Base-by-base conservation (phyloP, 2,113 vertebrate species). In the Chroicocephalus ridibundus region DNA sequence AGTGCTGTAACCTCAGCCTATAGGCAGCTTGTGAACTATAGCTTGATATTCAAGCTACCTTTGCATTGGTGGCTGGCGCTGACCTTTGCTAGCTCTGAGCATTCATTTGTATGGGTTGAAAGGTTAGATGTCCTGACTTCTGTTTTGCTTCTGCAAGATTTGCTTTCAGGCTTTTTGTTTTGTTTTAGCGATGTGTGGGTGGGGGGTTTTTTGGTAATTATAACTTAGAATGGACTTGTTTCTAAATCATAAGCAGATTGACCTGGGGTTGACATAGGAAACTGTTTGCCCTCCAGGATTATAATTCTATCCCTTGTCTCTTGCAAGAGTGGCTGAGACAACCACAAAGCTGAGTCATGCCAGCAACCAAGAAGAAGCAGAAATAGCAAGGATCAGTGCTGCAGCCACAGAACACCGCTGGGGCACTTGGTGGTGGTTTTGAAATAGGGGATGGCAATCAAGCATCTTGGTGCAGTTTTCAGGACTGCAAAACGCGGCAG, bases 291-390 rank as follows among this genome's bases (percentile, higher is more conserved):
- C 58, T 91, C 44, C 57, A 90, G 90, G 78, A 54, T 88, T 89
- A 65, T 47, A 57, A 65, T 90, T 93, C 87, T 93, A 0, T 89
- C 65, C 47, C 58, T 88, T 95, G 82, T 93, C 78, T 95, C 77
- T 93, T 94, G 70, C 36, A 55, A 94, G 84, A 26, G 18, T 79
- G 65, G 42, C 81, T 89, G 93, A 93, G 79, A 85, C 42, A 89
- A 69, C 78, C 84, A 93, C 78, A 87, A 85, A 93, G 84, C 84
- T 95, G 91, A 93, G 91, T 94, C 93, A 91, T 74, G 31, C 78
- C 70, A 90, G 66, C 62, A 93, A 17, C 78, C 82, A 93, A 42
- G 38, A 66, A 69, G 89, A 69, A 74, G 49, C 74, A 93, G 87
- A 82, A 97, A 69, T 68, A 85, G 72, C 69, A 49, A 83, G 76